phyloP scores from a whole-genome alignment of 30 jellyfish, hydroid and myxozoan species.

The Hydra vulgaris region DNA sequence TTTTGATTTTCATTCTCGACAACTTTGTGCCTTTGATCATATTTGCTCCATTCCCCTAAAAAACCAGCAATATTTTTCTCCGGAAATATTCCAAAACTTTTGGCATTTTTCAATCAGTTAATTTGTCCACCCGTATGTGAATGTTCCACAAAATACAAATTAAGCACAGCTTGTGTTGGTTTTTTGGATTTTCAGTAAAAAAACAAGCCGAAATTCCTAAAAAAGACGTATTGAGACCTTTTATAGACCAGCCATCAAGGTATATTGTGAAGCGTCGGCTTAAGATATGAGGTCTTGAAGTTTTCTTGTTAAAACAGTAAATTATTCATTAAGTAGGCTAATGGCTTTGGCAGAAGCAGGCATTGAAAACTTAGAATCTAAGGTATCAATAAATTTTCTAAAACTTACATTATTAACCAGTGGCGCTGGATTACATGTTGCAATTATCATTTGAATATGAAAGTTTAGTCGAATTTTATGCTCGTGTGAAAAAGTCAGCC shows the following conservation, averaged over 20 bases:
- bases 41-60: neutral
- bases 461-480: neutral
- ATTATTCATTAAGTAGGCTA: neutral
- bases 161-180: neutral
- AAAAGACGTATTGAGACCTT: neutral
- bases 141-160: neutral
- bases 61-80: neutral
- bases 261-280: neutral
- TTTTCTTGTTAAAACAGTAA: neutral
- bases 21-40: neutral
- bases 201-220: neutral
- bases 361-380: neutral
- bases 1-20: neutral
- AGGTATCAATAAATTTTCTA: neutral
- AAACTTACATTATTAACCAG: neutral
- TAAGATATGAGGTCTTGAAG: neutral
- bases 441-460: neutral
- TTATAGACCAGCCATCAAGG: neutral
- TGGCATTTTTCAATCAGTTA: neutral
- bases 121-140: neutral
- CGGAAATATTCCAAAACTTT: neutral
- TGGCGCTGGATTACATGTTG: neutral
- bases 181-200: neutral
- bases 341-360: neutral
- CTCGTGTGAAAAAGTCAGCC: neutral